These are phyloP conservation scores for Donacobius atricapilla DNA, from an alignment of 2,113 vertebrate genomes.

Conservation along the genomic window DNA sequence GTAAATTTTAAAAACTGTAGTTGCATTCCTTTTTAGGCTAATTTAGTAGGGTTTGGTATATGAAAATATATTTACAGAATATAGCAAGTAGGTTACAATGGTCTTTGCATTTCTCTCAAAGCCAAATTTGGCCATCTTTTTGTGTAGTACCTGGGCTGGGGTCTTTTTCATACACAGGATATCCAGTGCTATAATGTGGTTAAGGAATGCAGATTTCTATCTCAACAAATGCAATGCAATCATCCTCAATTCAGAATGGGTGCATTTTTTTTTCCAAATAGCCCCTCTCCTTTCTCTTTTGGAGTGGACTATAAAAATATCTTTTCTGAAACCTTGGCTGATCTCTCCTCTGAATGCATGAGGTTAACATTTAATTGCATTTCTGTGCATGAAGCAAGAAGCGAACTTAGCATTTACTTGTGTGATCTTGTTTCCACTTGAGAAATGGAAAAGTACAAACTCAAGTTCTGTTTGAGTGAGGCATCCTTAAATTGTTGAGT, in stretches of 20 bases:
- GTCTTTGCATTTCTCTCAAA: neutral
- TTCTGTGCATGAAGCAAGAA: neutral
- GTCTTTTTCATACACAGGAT: neutral
- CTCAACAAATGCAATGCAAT: neutral
- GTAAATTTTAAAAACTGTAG: neutral
- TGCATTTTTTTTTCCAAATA: neutral
- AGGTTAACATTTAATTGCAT: neutral
- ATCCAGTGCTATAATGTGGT: neutral
- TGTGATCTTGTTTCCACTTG: neutral
- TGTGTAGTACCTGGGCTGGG: neutral
- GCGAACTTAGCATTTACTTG: neutral
- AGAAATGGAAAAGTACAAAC: neutral
- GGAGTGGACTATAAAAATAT: neutral
- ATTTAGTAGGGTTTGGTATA: neutral
- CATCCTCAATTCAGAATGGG: neutral
- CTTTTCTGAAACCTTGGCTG: neutral
- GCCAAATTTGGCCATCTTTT: neutral
- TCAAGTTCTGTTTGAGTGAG: neutral
- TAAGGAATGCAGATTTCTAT: neutral
- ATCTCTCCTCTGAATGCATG: neutral
- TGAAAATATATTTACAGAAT: neutral
- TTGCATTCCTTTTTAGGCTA: neutral
- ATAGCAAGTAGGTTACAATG: neutral
- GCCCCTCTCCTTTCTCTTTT: neutral
- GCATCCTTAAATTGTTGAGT: neutral